Conservation (phyloP, 2,888 invertebrate genomes). For the Portevinia maculata region DNA sequence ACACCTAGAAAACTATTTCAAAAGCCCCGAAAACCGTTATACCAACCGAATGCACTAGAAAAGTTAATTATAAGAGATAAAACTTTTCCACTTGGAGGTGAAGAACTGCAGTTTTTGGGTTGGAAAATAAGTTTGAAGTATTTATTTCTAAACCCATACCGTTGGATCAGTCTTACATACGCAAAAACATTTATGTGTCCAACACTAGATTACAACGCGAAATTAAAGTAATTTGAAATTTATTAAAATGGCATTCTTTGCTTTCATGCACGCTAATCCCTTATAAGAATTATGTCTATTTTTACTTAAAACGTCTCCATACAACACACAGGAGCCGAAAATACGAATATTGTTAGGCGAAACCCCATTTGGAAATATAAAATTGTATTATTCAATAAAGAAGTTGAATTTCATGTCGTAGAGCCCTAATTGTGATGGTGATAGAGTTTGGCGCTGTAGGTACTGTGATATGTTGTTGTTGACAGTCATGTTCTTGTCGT, state of each 20-base stretch:
- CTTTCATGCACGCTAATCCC: conserved; percentile 45
- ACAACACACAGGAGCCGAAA: not conserved
- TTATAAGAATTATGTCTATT: conserved; percentile 52
- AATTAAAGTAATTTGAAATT: conserved; percentile 28
- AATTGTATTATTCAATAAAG: conserved; percentile 40
- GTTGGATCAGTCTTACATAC: conserved; percentile 2
- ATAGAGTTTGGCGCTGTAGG: too few relatives aligned
- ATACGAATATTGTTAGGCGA: not conserved
- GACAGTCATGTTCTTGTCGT: too few relatives aligned
- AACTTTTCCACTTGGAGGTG: conserved; percentile 61
- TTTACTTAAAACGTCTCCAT: conserved; percentile 40
- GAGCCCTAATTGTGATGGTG: conserved; percentile 18
- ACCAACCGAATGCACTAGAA: conserved; percentile 56
- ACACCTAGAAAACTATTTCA: conserved; percentile 57
- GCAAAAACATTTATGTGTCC: not conserved
- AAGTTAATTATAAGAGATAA: conserved; percentile 64
- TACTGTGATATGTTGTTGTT: too few relatives aligned
- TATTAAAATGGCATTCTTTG: conserved; percentile 24
- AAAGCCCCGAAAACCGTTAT: conserved; percentile 55
- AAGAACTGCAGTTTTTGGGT: conserved; percentile 58
- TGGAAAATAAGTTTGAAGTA: conserved; percentile 19
- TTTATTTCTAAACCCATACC: not conserved
- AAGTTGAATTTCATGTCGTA: conserved; percentile 55
- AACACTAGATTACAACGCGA: not conserved
- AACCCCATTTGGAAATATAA: conserved; percentile 26